Conservation (phyloP, 2,797 vertebrate genomes). For the Enteromius mattozi region DNA sequence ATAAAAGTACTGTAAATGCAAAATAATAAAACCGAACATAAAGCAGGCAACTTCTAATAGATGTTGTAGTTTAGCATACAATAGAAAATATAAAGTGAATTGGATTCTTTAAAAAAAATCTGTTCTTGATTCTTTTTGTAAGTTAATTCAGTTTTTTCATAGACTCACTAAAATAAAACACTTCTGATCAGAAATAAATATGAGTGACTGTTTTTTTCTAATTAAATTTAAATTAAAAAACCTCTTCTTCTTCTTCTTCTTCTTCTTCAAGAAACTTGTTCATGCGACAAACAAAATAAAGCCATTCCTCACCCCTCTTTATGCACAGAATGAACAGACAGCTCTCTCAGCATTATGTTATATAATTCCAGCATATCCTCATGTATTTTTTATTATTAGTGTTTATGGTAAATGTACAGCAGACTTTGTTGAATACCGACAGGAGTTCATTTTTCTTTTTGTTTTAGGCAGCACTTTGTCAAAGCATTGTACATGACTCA, state of each 20-base stretch:
- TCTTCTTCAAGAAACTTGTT: not conserved
- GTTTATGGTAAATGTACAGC: not conserved
- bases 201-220: not conserved
- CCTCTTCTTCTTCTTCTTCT: not conserved
- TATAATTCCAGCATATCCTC: not conserved
- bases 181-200: not conserved
- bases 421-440: not conserved
- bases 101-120: not conserved
- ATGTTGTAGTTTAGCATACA: not conserved
- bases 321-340: not conserved
- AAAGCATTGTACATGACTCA: constrained; percentile 18
- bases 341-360: not conserved
- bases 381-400: not conserved
- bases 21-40: not conserved
- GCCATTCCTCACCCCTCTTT: not conserved
- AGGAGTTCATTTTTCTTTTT: constrained; percentile 4
- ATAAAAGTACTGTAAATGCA: not conserved
- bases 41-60: not conserved
- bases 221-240: not conserved
- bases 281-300: not conserved
- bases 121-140: not conserved
- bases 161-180: not conserved
- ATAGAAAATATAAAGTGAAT: not conserved
- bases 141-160: not conserved
- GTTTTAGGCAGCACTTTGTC: constrained; percentile 10